Percentiles rank a stretch among this genome's conserved stretches.
Evolutionary conservation across 2,888 invertebrate genomes (phyloP).

Genomic region (Melinaea marsaeus): DNA sequence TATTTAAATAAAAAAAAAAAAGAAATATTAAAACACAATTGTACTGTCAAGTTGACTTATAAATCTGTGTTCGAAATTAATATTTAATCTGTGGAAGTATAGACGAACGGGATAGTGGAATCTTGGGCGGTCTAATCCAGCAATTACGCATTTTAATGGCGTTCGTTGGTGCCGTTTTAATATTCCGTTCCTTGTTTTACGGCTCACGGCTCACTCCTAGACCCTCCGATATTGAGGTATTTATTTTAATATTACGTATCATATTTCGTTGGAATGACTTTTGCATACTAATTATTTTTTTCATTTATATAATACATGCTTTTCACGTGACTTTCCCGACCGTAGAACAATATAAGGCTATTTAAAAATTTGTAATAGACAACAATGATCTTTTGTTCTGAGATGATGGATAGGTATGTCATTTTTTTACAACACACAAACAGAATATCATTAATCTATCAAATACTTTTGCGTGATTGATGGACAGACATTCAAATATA

Average conservation of each 20-base stretch:
- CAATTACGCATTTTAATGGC: slow-evolving; percentile 78
- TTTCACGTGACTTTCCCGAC: too few relatives aligned
- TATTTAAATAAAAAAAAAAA: background rate
- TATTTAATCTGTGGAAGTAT: slow-evolving; percentile 28
- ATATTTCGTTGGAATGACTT: slow-evolving; percentile 22
- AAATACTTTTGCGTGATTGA: too few relatives aligned
- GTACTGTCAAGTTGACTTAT: background rate
- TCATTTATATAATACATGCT: too few relatives aligned
- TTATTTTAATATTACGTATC: slow-evolving; percentile 33
- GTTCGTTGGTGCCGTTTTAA: slow-evolving; percentile 66
- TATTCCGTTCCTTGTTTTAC: slow-evolving; percentile 75
- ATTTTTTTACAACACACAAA: too few relatives aligned
- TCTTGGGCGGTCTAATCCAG: slow-evolving; percentile 75
- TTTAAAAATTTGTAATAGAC: too few relatives aligned
- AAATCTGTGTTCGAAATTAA: slow-evolving; percentile 13
- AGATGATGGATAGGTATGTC: too few relatives aligned
- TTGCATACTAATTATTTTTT: slow-evolving; percentile 25
- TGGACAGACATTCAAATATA: too few relatives aligned
- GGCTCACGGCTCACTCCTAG: slow-evolving; percentile 49
- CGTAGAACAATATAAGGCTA: too few relatives aligned
- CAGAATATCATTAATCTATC: too few relatives aligned
- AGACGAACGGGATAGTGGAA: slow-evolving; percentile 60
- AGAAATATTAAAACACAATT: background rate
- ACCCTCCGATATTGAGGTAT: slow-evolving; percentile 33
- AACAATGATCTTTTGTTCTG: too few relatives aligned